These are phyloP conservation scores for Trissoscelio sp. DNA, from an alignment of 2,888 invertebrate species.

Conservation along the genomic window DNA sequence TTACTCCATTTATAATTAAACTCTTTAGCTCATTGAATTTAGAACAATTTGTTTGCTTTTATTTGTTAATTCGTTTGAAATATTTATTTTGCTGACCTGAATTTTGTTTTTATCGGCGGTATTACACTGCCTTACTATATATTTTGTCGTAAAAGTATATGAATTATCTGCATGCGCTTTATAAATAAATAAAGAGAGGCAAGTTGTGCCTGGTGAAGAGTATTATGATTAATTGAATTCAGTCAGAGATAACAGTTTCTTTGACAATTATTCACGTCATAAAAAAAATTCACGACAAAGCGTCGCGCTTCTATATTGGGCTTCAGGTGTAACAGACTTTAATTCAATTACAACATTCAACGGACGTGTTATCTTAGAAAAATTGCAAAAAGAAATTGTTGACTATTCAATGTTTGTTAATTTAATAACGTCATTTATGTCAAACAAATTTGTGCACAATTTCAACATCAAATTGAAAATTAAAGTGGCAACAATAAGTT, in stretches of 20 bases:
- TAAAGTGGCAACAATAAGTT: no score
- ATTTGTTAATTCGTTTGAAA: no score
- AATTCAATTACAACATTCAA: neutral
- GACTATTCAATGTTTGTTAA: no score
- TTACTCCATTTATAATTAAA: no score
- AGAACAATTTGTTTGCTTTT: no score
- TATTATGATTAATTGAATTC: slow-evolving; percentile 1
- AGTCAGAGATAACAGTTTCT: neutral
- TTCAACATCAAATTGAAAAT: no score
- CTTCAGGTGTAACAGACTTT: neutral
- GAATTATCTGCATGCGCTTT: neutral
- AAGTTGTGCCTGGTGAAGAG: slow-evolving; percentile 1
- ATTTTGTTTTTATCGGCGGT: neutral
- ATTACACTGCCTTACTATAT: neutral
- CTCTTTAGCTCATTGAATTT: no score
- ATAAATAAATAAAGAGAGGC: neutral
- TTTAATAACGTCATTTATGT: no score
- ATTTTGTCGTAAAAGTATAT: neutral
- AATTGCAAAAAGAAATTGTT: no score
- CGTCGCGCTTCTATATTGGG: neutral
- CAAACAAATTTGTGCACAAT: no score
- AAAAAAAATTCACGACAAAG: neutral
- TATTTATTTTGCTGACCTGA: neutral
- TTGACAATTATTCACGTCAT: neutral
- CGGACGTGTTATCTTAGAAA: neutral